Evolutionary conservation across 2,797 vertebrate species (phyloP), one percentile per base, ranked within the genome.

Genomic region (Yasuhikotakia modesta): DNA sequence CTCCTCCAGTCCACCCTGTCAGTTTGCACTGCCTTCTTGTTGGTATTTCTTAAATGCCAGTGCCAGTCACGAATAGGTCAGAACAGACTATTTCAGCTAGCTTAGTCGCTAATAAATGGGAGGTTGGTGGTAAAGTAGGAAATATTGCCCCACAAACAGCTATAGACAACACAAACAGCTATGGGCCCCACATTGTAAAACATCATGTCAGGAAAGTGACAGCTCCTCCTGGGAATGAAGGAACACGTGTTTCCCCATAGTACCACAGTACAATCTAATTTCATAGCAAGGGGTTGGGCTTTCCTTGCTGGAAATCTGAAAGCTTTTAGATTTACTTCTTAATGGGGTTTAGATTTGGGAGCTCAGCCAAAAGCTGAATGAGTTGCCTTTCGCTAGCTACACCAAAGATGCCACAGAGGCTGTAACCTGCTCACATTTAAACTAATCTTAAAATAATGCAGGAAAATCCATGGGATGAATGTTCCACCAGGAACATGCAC

Each of bases 31-130:
- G 70, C 69, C 86, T 87, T 84, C 85, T 75, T 46, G 76, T 90
- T 91, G 89, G 88, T 90, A 92, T 92, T 92, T 92, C 87, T 91
- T 91, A 92, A 93, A 92, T 92, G 91, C 87, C 90, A 90, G 79
- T 86, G 89, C 89, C 91, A 91, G 88, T 91, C 89, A 90, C 60
- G 87, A 88, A 93, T 90, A 93, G 92, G 91, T 92, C 91, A 93
- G 81, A 87, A 91, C 90, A 90, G 89, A 87, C 87, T 88, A 87
- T 91, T 92, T 90, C 92, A 92, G 89, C 86, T 86, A 87, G 87
- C 89, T 89, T 88, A 91, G 90, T 91, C 88, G 87, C 87, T 92
- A 91, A 92, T 92, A 93, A 92, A 92, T 91, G 87, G 88, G 86
- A 90, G 89, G 87, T 87, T 87, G 86, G 61, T 81, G 85, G 85